These are phyloP conservation scores for Oncorhynchus mykiss DNA, from an alignment of 2,113 vertebrate species.

Conservation along the genomic window DNA sequence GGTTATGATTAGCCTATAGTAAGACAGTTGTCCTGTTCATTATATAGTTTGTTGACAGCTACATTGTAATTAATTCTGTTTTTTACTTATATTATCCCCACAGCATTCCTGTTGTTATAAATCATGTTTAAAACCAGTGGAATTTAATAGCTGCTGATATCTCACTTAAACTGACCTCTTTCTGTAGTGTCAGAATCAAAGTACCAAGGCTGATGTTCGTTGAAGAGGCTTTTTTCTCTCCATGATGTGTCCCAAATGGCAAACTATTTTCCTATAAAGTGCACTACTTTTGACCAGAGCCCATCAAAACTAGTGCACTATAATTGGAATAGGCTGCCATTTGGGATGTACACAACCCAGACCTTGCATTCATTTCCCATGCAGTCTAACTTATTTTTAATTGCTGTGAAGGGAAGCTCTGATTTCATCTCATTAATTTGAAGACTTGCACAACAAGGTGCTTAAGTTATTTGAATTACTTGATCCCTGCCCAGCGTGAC, in stretches of 20 bases:
- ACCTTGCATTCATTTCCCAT: neutral
- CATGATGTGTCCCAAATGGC: too few relatives aligned
- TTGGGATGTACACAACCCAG: too few relatives aligned
- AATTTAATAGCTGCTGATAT: neutral
- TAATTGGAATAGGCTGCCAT: too few relatives aligned
- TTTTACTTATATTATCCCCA: too few relatives aligned
- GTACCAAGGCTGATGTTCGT: neutral
- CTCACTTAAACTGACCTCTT: neutral
- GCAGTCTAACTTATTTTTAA: slow-evolving; percentile 8
- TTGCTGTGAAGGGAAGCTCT: slow-evolving; percentile 5
- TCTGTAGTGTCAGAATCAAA: neutral
- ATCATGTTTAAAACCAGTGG: neutral
- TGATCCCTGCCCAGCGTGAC: slow-evolving; percentile 26
- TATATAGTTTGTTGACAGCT: slow-evolving; percentile 12
- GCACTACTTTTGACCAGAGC: too few relatives aligned
- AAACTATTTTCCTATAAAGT: too few relatives aligned
- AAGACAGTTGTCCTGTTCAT: neutral
- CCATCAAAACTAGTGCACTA: too few relatives aligned
- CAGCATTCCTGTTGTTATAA: neutral
- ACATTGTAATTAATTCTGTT: too few relatives aligned
- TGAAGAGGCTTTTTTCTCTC: neutral
- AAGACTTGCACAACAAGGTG: slow-evolving; percentile 29
- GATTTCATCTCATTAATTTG: slow-evolving; percentile 27
- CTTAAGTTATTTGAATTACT: slow-evolving; percentile 36
- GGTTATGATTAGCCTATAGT: too few relatives aligned